Evolutionary conservation across 30 jellyfish, hydroid and myxozoan species (phyloP), one percentile per base, ranked within the genome.

Genomic region (Euphysa ruthae): DNA sequence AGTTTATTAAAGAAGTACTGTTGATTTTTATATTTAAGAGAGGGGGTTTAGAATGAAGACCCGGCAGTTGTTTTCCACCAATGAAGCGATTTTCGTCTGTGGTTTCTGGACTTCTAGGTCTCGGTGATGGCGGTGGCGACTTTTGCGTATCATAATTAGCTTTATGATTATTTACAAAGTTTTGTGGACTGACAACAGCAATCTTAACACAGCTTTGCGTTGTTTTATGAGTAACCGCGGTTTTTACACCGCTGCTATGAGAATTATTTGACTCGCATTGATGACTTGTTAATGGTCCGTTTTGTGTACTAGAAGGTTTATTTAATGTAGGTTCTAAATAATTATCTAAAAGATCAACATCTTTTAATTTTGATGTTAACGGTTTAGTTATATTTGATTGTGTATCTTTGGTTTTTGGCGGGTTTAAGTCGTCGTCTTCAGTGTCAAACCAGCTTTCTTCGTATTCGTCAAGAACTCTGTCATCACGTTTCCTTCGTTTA

Each of bases 371-470:
- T 13, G 89, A 56, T 46, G 66, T 72, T 6, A 63, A 52, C 14
- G 92, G 90, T 54, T 75, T 84, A 8, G 85, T 54, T 20, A 73
- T 18, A 35, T 74, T 74, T 6, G 82, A 75, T 6, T 79, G 2
- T 55, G 49, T 84, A 7, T 66, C 52, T n/a, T 58, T 34, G 4
- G 83, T 51, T n/a, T 24, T 19, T 23, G 71, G 43, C 16, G 71
- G 38, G 24, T 32, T 34, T 4, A 51, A 69, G 7, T 88, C 97
- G 55, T 88, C 97, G 21, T 88, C 97, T 25, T 84, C 95, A 21
- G 83, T 31, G 58, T 74, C 94, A 66, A 88, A 88, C 93, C 93
- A 88, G 23, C 43, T 81, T 91, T 88, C 97, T 70, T 88, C 97
- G 69, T 88, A 93, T 49, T 80, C 94, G 58, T 88, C 97, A 34